Base-by-base conservation (phyloP, 2,888 invertebrate genomes). In the Dione juno region DNA sequence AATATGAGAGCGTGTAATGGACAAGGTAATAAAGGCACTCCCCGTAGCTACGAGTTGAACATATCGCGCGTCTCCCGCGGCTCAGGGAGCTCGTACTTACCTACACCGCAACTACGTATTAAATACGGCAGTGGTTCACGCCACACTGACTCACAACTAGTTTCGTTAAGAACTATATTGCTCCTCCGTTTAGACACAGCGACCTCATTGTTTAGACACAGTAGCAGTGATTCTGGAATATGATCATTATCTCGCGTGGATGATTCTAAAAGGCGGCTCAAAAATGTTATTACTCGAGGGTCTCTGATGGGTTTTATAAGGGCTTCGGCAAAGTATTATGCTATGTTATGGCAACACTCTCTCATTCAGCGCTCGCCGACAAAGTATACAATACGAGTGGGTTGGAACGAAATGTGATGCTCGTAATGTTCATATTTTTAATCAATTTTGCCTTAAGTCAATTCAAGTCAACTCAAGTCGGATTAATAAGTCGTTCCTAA, bases 161-260 rank as follows among this genome's bases (percentile, higher is more conserved):
- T 37, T 16, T 11, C 50, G n/a, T 41, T 67, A 67, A 67, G 59
- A 61, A 40, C 52, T 59, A 61, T 50, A 43, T 37, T 65, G 57
- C 57, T 63, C 40, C 28, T 5, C 9, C n/a, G n/a, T n/a, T n/a
- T n/a, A n/a, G n/a, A n/a, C n/a, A n/a, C n/a, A 43, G 5, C 7
- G 43, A 35, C 48, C 40, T 35, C 58, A 13, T 52, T 19, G 59
- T 53, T 40, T n/a, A 43, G 13, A 53, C 14, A 16, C 21, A 40
- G 45, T 45, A 14, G 37, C 48, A 41, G 43, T 53, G 65, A 41
- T 66, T 37, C 65, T 37, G 66, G 16, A 73, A 67, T 67, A 70
- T 66, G 71, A 64, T 71, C 52, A 58, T 71, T 71, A 66, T 69
- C 35, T 28, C 73, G 73, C 66, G 19, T 57, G 37, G 68, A 50